phyloP scores from a whole-genome alignment of 2,113 vertebrate genomes.

The Danio rerio region GRCz12tu NC_133196.1:35009501-35010000 shows the following conservation, averaged over 20 bases:
- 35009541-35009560: too few species aligned
- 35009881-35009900: neutral
- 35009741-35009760: constrained; percentile 22
- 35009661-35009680: neutral
- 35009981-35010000: constrained; percentile 27
- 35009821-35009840: constrained; percentile 31
- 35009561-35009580: neutral
- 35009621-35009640: neutral
- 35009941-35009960: neutral
- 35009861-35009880: neutral
- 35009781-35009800: constrained; percentile 31
- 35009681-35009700: neutral
- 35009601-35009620: constrained; percentile 26
- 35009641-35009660: neutral
- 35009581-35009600: neutral
- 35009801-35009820: neutral
- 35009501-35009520: too few species aligned
- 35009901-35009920: neutral
- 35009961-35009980: neutral
- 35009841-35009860: neutral
- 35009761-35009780: constrained; percentile 37
- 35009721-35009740: constrained; percentile 31
- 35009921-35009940: neutral
- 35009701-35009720: neutral
- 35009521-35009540: too few species aligned